Conservation (phyloP, 2,797 vertebrate species). For the Smutsia gigantea region DNA sequence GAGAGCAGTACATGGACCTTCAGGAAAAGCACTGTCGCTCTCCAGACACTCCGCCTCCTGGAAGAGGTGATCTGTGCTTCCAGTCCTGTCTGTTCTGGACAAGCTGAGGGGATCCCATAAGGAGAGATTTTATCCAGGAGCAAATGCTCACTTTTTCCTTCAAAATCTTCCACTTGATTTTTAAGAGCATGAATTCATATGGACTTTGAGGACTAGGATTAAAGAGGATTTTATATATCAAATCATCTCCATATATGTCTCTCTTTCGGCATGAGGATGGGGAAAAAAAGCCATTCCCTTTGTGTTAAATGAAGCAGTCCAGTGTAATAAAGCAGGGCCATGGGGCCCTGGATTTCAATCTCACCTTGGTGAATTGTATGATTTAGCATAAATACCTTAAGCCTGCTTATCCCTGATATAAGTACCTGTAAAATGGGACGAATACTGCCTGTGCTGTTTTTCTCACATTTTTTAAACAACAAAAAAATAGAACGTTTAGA, state of each 20-base stretch:
- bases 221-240: neutral
- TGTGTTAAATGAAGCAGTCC: neutral
- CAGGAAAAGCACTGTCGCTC: fast-evolving
- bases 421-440: neutral
- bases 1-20: too few species aligned
- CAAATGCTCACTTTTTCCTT: neutral
- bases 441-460: neutral
- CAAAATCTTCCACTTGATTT: neutral
- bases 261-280: neutral
- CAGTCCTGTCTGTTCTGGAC: neutral
- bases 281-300: neutral
- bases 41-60: neutral
- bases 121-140: neutral
- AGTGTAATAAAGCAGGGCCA: fast-evolving
- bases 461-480: neutral
- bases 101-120: neutral
- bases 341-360: neutral
- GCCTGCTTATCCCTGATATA: neutral
- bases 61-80: too few species aligned
- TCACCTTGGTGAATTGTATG: neutral
- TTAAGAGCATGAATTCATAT: neutral
- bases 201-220: neutral
- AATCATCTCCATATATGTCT: neutral
- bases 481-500: neutral
- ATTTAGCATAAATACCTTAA: neutral